Conservation (phyloP, 2,888 invertebrate genomes). For the Lymantria dispar region DNA sequence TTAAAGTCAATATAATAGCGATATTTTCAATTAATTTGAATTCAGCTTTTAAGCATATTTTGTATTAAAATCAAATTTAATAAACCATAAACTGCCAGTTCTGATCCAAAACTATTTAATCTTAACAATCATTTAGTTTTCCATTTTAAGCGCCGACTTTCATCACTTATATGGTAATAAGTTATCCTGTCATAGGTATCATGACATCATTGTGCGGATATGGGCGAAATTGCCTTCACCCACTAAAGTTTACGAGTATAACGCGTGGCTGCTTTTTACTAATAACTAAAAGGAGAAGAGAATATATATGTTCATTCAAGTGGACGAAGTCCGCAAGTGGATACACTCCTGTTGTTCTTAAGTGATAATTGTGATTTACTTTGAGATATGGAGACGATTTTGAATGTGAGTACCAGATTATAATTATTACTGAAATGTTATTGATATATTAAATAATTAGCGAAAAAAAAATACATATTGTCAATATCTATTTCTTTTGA, state of each 20-base stretch:
- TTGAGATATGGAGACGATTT: constrained; percentile 26
- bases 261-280: constrained; percentile 52
- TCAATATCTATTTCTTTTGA: too few species aligned
- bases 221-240: constrained; percentile 77
- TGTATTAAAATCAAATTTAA: constrained; percentile 15
- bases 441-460: background rate
- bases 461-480: background rate
- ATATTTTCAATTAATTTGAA: too few species aligned
- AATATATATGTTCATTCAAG: constrained; percentile 54
- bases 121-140: constrained; percentile 1
- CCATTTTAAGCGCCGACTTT: constrained; percentile 27
- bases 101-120: constrained; percentile 9
- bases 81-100: background rate
- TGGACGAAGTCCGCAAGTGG: constrained; percentile 25
- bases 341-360: constrained; percentile 15
- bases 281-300: constrained; percentile 62
- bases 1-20: too few species aligned
- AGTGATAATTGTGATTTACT: constrained; percentile 18
- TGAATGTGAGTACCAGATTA: constrained; percentile 25
- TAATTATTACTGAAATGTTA: background rate
- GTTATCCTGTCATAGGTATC: constrained; percentile 55
- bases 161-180: constrained; percentile 48
- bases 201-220: constrained; percentile 73
- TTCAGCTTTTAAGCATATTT: constrained; percentile 3
- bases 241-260: constrained; percentile 48